These are phyloP conservation scores for Nyctibius grandis DNA, from an alignment of 2,797 vertebrate species.

Conservation along the genomic window DNA sequence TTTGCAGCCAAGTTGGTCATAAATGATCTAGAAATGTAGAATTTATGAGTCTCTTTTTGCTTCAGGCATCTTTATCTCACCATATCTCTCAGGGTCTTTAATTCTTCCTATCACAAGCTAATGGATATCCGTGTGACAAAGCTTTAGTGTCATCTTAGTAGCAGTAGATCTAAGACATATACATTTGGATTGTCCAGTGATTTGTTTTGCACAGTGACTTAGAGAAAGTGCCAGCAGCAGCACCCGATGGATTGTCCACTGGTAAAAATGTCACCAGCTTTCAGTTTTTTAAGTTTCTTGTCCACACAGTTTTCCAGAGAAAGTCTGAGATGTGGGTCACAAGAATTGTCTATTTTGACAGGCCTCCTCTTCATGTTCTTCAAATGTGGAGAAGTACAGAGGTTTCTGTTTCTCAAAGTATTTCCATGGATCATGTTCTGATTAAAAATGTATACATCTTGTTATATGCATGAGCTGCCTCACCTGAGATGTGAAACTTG, in stretches of 20 bases:
- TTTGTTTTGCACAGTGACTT: not conserved
- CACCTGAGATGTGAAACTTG: not conserved
- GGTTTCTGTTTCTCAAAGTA: not conserved
- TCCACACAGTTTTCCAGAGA: not conserved
- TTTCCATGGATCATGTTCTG: not conserved
- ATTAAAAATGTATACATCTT: constrained; percentile 22
- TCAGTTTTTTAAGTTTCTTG: not conserved
- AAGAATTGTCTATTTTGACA: not conserved
- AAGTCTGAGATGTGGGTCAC: not conserved
- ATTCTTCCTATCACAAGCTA: not conserved
- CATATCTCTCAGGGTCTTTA: not conserved
- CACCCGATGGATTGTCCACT: not conserved
- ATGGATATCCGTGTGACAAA: not conserved
- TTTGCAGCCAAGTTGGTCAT: not conserved
- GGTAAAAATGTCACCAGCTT: not conserved
- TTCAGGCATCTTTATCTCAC: not conserved
- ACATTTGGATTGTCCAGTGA: not conserved
- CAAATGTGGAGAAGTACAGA: not conserved
- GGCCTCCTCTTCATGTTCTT: not conserved
- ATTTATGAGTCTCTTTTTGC: not conserved
- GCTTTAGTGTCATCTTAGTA: not conserved
- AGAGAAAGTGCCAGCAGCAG: not conserved
- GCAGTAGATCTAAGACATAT: not conserved
- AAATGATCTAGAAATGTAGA: not conserved
- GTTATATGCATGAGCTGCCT: not conserved